Evolutionary conservation across 2,797 vertebrate genomes (phyloP).

Genomic region (Falco cherrug): DNA sequence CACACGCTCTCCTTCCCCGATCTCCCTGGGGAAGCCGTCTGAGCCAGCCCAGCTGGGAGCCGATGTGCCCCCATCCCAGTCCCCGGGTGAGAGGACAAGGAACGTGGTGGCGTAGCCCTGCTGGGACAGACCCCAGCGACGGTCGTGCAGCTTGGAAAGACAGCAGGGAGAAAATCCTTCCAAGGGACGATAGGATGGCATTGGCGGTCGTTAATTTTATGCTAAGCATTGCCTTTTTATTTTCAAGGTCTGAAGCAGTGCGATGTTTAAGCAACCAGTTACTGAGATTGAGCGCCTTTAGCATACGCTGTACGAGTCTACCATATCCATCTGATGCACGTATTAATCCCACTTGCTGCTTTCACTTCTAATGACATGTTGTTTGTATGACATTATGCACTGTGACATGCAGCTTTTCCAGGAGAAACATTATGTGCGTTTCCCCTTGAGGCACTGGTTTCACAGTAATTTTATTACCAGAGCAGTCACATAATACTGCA

Average conservation of each 20-base stretch:
- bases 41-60: not conserved
- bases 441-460: constrained; percentile 61
- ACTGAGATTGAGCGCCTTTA: not conserved
- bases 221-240: not conserved
- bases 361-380: constrained; percentile 37
- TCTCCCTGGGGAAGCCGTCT: not conserved
- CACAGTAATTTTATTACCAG: constrained; percentile 56
- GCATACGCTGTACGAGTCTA: not conserved
- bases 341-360: constrained; percentile 55
- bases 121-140: not conserved
- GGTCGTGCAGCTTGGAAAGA: not conserved
- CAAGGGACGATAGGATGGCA: not conserved
- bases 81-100: not conserved
- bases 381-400: constrained; percentile 55
- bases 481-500: constrained; percentile 39
- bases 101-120: not conserved
- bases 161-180: not conserved
- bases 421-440: constrained; percentile 41
- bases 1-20: not conserved
- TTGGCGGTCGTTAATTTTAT: not conserved
- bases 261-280: constrained; percentile 28
- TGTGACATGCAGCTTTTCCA: constrained; percentile 60
- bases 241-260: constrained; percentile 45
- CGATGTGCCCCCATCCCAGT: fast-evolving
- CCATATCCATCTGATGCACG: constrained; percentile 29